phyloP scores from a whole-genome alignment of 37 sponge, comb jelly and placozoan genomes.

The Spongilla lacustris region DNA sequence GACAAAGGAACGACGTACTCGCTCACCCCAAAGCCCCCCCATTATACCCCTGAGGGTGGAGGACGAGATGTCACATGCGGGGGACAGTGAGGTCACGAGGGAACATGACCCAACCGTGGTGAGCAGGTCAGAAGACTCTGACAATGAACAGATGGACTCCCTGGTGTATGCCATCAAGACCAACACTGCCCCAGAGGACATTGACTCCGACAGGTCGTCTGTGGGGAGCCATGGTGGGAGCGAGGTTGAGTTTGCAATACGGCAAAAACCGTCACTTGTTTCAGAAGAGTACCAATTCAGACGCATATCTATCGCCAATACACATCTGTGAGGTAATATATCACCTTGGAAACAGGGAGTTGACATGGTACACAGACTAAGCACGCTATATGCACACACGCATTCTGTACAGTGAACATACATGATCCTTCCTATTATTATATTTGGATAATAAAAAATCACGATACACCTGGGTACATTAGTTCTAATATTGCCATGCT shows the following conservation, averaged over 20 bases:
- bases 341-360: background rate
- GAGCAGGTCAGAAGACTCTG: constrained; percentile 25
- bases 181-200: constrained; percentile 22
- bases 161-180: constrained; percentile 81
- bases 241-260: background rate
- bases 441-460: background rate
- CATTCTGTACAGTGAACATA: background rate
- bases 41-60: constrained; percentile 20
- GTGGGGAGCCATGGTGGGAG: background rate
- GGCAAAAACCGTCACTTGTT: constrained; percentile 12
- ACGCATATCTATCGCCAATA: constrained; percentile 87
- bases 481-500: too few relatives aligned
- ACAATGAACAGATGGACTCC: constrained; percentile 69
- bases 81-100: background rate
- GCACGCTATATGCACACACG: background rate
- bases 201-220: background rate
- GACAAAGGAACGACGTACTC: background rate
- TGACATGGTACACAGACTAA: background rate
- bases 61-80: background rate
- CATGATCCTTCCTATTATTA: background rate
- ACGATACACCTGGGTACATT: too few relatives aligned
- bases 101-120: background rate
- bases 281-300: constrained; percentile 71
- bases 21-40: background rate
- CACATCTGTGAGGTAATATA: constrained; percentile 53